These are phyloP conservation scores for Delia radicum DNA, from an alignment of 1,140 invertebrate species.

Conservation along the genomic window DNA sequence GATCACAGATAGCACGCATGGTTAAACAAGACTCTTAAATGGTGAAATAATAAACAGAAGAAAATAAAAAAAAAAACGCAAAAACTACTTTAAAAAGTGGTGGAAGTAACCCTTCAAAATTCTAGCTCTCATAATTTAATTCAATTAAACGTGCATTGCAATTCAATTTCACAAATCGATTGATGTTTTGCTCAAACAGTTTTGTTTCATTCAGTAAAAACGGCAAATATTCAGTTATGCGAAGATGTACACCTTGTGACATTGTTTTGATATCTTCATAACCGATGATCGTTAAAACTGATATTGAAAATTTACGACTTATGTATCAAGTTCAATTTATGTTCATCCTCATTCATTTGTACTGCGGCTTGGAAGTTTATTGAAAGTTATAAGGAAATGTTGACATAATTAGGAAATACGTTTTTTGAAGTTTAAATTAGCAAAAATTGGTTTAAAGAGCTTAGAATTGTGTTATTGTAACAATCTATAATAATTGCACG, in stretches of 20 bases:
- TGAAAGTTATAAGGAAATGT: no score
- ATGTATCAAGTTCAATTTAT: neutral
- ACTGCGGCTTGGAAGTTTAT: no score
- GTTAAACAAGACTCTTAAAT: neutral
- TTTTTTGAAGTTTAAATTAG: no score
- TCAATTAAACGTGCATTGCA: conserved; percentile 55
- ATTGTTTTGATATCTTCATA: conserved; percentile 26
- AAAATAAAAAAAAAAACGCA: neutral
- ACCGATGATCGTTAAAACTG: conserved; percentile 1
- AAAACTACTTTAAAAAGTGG: neutral
- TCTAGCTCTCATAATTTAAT: conserved; percentile 41
- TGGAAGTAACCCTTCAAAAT: neutral
- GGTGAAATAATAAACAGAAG: neutral
- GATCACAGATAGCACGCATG: conserved; percentile 52
- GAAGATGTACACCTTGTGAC: neutral
- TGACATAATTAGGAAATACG: no score
- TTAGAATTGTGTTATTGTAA: no score
- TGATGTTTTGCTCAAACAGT: neutral
- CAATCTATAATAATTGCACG: no score
- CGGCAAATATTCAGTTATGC: neutral
- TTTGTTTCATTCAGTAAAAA: neutral
- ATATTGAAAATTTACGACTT: conserved; percentile 7
- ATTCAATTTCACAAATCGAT: conserved; percentile 50
- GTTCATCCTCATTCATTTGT: neutral
- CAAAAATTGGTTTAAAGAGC: no score